Percentiles rank a stretch among this genome's conserved stretches.
These are phyloP conservation scores for Arvicanthis niloticus DNA, from an alignment of 2,113 vertebrate species.

Conservation along the genomic window DNA sequence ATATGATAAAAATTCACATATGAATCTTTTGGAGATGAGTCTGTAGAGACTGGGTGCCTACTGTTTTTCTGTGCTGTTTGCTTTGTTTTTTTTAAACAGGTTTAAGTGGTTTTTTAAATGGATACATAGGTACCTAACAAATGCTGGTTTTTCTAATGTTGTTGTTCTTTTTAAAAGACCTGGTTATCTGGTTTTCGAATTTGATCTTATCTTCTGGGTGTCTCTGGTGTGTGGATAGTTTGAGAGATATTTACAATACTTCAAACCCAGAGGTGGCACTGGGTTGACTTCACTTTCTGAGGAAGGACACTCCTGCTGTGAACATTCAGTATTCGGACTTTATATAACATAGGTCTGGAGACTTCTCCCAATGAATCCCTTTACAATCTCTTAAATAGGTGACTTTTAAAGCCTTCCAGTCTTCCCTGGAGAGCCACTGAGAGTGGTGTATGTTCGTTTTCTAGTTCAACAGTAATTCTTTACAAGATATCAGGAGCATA, in stretches of 20 bases:
- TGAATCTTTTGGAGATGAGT: neutral
- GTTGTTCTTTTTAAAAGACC: neutral
- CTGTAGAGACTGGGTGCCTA: neutral
- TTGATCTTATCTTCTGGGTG: neutral
- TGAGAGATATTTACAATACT: neutral
- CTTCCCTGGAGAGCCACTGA: neutral
- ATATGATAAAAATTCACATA: neutral
- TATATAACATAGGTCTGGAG: neutral
- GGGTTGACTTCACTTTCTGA: neutral
- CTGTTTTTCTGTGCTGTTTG: neutral
- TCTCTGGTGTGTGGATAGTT: neutral
- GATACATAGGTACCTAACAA: neutral
- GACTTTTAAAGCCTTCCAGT: neutral
- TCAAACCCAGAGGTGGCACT: neutral
- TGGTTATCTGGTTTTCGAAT: neutral
- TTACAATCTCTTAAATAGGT: slow-evolving; percentile 5
- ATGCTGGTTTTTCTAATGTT: neutral
- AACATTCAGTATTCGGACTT: neutral
- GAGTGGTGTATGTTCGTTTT: neutral
- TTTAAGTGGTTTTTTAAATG: neutral
- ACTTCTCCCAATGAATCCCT: neutral
- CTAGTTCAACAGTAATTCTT: neutral
- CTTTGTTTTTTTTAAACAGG: neutral
- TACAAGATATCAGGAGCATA: neutral
- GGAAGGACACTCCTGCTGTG: neutral